Percentiles rank a stretch among this genome's conserved stretches.
Conservation (phyloP, 2,888 invertebrate species). For the Schizotus pectinicornis region DNA sequence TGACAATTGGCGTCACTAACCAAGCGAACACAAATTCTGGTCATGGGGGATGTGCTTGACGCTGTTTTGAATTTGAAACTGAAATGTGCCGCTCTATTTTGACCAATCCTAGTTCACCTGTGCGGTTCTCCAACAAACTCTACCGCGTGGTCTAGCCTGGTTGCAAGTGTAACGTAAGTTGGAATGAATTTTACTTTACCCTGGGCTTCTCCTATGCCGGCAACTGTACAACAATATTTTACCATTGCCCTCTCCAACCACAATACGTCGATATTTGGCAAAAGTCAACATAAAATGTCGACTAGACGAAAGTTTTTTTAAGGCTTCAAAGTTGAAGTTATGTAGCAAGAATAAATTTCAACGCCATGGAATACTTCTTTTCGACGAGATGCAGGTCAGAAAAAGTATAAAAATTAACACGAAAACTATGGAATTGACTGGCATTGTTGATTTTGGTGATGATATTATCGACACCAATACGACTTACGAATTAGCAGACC, state of each 20-base stretch:
- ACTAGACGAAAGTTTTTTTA: constrained; percentile 24
- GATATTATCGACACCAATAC: too few species aligned
- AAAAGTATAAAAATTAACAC: constrained; percentile 20
- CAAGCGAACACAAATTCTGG: too few species aligned
- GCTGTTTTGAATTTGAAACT: too few species aligned
- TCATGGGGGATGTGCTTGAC: too few species aligned
- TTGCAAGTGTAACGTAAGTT: too few species aligned
- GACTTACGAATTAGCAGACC: constrained; percentile 21
- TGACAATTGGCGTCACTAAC: too few species aligned
- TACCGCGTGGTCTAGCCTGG: too few species aligned
- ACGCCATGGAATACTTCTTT: constrained; percentile 23
- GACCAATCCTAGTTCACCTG: too few species aligned
- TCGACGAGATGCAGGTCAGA: constrained; percentile 30
- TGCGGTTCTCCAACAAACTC: too few species aligned
- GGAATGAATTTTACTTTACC: too few species aligned
- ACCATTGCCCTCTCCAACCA: constrained; percentile 13
- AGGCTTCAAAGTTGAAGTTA: constrained; percentile 13
- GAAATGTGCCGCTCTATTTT: too few species aligned
- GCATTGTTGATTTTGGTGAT: constrained; percentile 33
- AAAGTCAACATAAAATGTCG: constrained; percentile 20
- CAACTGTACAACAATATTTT: constrained; percentile 12
- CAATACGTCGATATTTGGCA: constrained; percentile 16
- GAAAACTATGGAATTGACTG: constrained; percentile 24
- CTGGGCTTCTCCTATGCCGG: too few species aligned
- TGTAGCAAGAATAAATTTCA: constrained; percentile 17